Base-by-base conservation (phyloP, 1,140 invertebrate genomes). In the Dendroctonus ponderosae region DNA sequence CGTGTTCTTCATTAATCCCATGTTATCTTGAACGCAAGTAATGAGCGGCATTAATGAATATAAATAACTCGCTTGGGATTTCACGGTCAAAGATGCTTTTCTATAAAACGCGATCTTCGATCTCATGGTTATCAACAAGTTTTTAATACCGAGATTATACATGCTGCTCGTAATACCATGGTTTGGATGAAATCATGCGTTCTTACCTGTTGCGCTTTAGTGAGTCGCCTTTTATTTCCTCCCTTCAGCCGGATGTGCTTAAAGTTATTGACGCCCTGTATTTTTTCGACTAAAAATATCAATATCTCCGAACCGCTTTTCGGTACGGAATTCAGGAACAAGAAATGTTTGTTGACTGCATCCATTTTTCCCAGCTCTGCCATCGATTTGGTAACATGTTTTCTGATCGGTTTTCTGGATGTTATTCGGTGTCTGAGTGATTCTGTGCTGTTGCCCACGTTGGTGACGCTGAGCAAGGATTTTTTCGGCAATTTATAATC, bases 251-350 rank as follows among this genome's bases (percentile, higher is more conserved):
- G 74, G 52, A 86, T 79, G 71, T 89, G 86, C 58, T 82, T 82
- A 71, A 87, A 89, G 61, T 80, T 81, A 72, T 89, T 88, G 59
- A 72, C 76, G 11, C 83, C 82, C 66, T 87, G 83, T 26, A 89
- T 76, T 74, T 82, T 83, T 67, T 87, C 83, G 6, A 90, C 71
- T 5, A 89, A 76, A n/a, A 87, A 73, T 4, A 87, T 82, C n/a
- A 89, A 72, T 66, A 87, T 79, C 70, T 88, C 86, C n/a, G 83
- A 82, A 5, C 87, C 88, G 38, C 85, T 82, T 60, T 84, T 84
- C 2, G 87, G 86, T 50, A 89, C 80, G 43, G 85, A 79, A 65
- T 88, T 89, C 67, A 88, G 82, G 79, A 89, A 85, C 6, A 89
- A 66, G 7, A 85, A 78, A 69, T 85, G 77, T 58, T 81, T 77